Evolutionary conservation across 2,797 vertebrate species (phyloP).

Genomic region (Carcharodon carcharias): DNA sequence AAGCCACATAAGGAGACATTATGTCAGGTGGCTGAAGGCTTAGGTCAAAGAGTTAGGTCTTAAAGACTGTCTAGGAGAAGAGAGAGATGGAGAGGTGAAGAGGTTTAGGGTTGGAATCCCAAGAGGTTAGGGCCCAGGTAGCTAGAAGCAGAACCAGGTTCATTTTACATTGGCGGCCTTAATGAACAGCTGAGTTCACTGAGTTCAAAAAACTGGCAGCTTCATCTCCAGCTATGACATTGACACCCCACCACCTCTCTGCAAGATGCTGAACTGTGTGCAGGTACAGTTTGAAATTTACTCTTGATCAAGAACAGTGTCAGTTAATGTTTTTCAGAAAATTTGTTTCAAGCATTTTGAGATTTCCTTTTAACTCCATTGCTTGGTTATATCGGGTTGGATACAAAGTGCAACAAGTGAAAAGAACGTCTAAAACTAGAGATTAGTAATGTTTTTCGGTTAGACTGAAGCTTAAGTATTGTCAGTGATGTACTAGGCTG

Average conservation of each 20-base stretch:
- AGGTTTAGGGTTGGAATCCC: background rate
- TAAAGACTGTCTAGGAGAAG: background rate
- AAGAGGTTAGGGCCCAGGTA: background rate
- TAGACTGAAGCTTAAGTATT: background rate
- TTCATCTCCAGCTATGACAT: background rate
- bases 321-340: background rate
- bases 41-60: background rate
- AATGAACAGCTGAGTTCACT: background rate
- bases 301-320: background rate
- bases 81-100: background rate
- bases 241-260: background rate
- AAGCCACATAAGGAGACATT: background rate
- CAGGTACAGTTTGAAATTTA: background rate
- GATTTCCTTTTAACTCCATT: background rate
- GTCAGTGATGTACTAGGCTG: background rate
- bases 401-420: background rate
- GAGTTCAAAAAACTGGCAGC: background rate
- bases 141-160: background rate
- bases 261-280: background rate
- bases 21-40: background rate
- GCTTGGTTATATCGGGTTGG: background rate
- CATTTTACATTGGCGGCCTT: background rate
- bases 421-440: background rate
- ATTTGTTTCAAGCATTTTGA: background rate
- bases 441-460: background rate